Evolutionary conservation across 2,888 invertebrate species (phyloP).

Genomic region (Drosophila formosana): DNA sequence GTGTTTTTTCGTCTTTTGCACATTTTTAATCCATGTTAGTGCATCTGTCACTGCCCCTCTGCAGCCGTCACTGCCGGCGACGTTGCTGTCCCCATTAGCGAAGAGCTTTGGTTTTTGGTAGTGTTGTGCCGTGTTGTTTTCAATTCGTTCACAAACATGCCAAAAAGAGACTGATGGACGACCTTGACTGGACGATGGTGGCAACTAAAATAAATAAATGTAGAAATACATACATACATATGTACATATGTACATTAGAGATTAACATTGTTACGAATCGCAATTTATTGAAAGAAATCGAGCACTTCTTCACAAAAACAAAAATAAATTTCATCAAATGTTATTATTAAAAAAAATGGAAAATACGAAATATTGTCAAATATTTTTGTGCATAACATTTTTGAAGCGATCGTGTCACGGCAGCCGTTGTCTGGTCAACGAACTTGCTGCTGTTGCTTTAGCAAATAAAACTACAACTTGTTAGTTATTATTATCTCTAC

Average conservation of each 20-base stretch:
- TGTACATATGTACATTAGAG: not conserved
- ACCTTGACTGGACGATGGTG: conserved; percentile 37
- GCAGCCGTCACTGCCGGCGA: conserved; percentile 18
- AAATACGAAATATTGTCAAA: conserved; percentile 3
- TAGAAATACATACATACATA: not conserved
- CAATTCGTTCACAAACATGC: conserved; percentile 36
- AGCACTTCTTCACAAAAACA: not conserved
- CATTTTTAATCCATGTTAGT: conserved; percentile 64
- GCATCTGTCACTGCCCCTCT: conserved; percentile 50
- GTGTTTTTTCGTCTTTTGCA: conserved; percentile 38
- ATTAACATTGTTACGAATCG: conserved; percentile 12
- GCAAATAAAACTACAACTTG: conserved; percentile 59
- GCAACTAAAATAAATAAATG: conserved; percentile 27
- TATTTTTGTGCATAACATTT: conserved; percentile 3
- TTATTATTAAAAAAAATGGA: not conserved
- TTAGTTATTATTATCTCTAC: conserved; percentile 66
- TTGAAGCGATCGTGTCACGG: conserved; percentile 40
- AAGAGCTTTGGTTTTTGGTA: conserved; percentile 40
- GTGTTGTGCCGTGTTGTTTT: conserved; percentile 10
- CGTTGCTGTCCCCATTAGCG: conserved; percentile 40
- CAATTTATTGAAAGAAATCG: not conserved
- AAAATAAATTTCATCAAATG: not conserved
- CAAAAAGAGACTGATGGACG: conserved; percentile 43
- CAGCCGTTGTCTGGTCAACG: conserved; percentile 58
- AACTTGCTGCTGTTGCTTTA: conserved; percentile 55